Evolutionary conservation across 2,797 vertebrate species (phyloP), one percentile per base, ranked within the genome.

Genomic region (Characodon lateralis): DNA sequence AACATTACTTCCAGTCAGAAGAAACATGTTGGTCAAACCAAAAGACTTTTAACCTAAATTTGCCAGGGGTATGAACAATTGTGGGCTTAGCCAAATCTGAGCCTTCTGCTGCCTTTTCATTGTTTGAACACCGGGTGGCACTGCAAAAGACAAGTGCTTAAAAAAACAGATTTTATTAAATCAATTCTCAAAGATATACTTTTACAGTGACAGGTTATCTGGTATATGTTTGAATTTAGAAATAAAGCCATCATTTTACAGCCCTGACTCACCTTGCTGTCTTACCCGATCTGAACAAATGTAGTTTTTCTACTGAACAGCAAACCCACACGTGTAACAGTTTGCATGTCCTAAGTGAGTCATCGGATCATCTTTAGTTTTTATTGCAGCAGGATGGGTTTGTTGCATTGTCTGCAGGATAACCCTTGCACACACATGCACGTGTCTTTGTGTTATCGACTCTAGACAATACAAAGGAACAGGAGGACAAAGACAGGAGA

Each of bases 401-500:
- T 51, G n/a, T 83, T 87, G 89, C 85, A 90, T 92, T 93, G 89
- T 91, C 86, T 91, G 53, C 83, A 81, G 87, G 83, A 86, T 90
- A 90, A 76, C 10, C 9, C 46, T 6, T 73, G 51, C 78, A 77
- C 82, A 65, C 58, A 75, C 77, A 82, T 78, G 73, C 89, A 84
- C 78, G 85, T 88, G 88, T 90, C 87, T 92, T 81, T 80, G 85
- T 93, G 93, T 94, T 94, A 92, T 95, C 91, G 73, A 82, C 79
- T 74, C 56, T 80, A 93, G 92, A 94, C 93, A 94, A 94, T 93
- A 90, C 92, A 90, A 81, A 92, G 90, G 95, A 90, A 43, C 77
- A 83, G 79, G 93, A 95, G 83, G 95, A 96, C 95, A 92, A 78
- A 70, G 80, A 88, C 86, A 84, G 87, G 91, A 89, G 92, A 94